Evolutionary conservation across 2,888 invertebrate genomes (phyloP), one percentile per base, ranked within the genome.

Genomic region (Aricia artaxerxes): DNA sequence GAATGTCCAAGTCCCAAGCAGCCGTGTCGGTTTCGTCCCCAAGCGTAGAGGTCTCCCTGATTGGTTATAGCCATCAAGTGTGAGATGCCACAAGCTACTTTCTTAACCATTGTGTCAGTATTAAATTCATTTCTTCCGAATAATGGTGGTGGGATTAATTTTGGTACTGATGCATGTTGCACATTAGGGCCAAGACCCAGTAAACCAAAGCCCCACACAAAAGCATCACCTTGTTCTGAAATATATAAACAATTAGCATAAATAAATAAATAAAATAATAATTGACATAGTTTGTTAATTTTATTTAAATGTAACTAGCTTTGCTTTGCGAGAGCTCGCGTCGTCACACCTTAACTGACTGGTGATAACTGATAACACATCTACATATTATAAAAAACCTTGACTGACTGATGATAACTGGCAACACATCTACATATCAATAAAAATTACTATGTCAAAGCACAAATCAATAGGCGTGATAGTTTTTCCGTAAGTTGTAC

Each of bases 151-250:
- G 99, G 97, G 80, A 99, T 95, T 81, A 95, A 92, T 73, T 96
- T 95, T 0, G 99, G 99, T 81, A 91, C 92, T 0, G 90, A 86
- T 0, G 96, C 92, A 78, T 95, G 95, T 79, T 96, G 95, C 0
- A 97, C 96, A 79, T 95, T 94, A 0, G 99, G 99, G 0, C 99
- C 99, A 57, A 97, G 95, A 0, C 99, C 99, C 57, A 99, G 93
- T 79, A 99, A 95, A 57, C 99, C 99, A 88, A 95, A 99, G 5
- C 99, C 99, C 99, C 99, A 99, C 0, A 97, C 97, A 88, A 96
- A 99, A 0, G 98, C 98, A 44, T 97, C 95, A 0, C 98, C 98
- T 81, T 96, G 91, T 80, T 97, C 98, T 97, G 92, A 53, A 87
- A 69, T 24, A 69, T 24, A 57, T 13, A 64, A 64, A 4, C 61